Percentiles rank a stretch among this genome's conserved stretches.
These are phyloP conservation scores for Enteromius unitaeniatus DNA, from an alignment of 2,797 vertebrate genomes.

Conservation along the genomic window DNA sequence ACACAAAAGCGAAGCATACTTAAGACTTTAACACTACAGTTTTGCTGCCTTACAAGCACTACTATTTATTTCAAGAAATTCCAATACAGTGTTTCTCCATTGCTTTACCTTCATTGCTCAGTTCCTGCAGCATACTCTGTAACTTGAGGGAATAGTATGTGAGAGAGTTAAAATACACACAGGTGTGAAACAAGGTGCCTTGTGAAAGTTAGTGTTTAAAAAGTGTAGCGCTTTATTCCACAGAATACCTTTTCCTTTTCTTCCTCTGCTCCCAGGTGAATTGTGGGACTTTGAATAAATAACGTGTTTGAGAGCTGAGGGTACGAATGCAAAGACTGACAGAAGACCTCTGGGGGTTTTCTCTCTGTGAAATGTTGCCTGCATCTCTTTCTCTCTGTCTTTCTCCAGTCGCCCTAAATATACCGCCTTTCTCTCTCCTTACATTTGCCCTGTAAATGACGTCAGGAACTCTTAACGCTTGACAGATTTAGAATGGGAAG, in stretches of 20 bases:
- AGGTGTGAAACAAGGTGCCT: constrained; percentile 30
- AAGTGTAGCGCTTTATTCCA: constrained; percentile 29
- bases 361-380: constrained; percentile 24
- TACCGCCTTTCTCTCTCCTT: constrained; percentile 28
- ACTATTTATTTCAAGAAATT: background rate
- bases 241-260: constrained; percentile 31
- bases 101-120: background rate
- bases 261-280: constrained; percentile 23
- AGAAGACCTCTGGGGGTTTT: constrained; percentile 21
- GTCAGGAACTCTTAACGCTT: constrained; percentile 3
- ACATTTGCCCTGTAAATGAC: constrained; percentile 3
- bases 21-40: background rate
- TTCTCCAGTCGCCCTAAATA: constrained; percentile 16
- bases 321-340: constrained; percentile 44
- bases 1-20: background rate
- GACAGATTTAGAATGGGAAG: constrained; percentile 6
- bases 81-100: background rate
- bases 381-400: background rate
- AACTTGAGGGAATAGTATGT: background rate
- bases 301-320: constrained; percentile 38
- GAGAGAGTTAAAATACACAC: background rate
- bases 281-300: constrained; percentile 47
- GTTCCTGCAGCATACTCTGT: background rate
- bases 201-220: constrained; percentile 30
- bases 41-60: background rate